Conservation (phyloP, 2,888 invertebrate genomes). For the Lutraria lutraria region DNA sequence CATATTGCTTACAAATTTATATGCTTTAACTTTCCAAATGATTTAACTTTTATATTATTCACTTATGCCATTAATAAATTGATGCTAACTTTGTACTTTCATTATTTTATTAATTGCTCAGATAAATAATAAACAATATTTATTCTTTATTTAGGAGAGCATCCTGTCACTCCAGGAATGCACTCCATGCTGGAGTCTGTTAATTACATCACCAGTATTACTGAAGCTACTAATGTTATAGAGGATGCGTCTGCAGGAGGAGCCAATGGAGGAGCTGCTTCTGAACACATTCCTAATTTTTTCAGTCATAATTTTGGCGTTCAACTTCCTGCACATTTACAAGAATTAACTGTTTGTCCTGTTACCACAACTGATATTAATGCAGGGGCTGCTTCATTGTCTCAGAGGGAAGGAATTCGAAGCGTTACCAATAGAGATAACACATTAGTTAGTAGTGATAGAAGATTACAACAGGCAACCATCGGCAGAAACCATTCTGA, state of each 20-base stretch:
- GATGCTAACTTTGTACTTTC: too few relatives aligned
- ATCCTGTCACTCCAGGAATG: background rate
- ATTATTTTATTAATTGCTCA: too few relatives aligned
- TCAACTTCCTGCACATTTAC: background rate
- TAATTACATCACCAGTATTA: background rate
- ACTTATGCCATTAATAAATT: too few relatives aligned
- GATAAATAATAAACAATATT: too few relatives aligned
- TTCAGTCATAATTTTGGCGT: background rate
- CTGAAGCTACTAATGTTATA: constrained; percentile 25
- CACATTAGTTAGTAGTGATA: background rate
- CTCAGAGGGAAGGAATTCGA: background rate
- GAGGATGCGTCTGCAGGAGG: constrained; percentile 34
- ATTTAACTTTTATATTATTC: too few relatives aligned
- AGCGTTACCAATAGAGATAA: background rate
- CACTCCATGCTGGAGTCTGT: constrained; percentile 44
- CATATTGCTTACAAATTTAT: too few relatives aligned
- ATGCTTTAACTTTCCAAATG: too few relatives aligned
- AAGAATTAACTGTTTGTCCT: background rate
- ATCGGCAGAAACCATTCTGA: background rate
- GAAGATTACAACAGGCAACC: background rate
- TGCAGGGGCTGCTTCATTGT: background rate
- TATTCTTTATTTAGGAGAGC: constrained; percentile 27
- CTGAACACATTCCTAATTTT: too few relatives aligned
- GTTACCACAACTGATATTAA: background rate
- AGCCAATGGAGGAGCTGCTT: background rate